Percentiles rank a stretch among this genome's conserved stretches.
phyloP scores from a whole-genome alignment of 1,140 invertebrate genomes.

The Meloidogyne chitwoodi region DNA sequence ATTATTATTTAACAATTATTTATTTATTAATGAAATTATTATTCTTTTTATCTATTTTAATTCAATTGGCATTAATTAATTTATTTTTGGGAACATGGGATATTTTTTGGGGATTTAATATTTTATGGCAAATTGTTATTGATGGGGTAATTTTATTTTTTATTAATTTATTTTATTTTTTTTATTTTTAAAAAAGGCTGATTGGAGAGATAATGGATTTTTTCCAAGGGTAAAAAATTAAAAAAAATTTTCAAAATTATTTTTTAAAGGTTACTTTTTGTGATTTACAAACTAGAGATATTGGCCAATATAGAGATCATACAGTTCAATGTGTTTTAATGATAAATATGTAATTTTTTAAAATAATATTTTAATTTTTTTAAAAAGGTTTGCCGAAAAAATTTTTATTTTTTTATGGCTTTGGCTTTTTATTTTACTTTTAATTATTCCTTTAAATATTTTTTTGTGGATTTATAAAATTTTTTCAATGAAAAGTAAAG shows the following conservation, averaged over 20 bases:
- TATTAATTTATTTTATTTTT: neutral
- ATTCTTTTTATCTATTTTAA: conserved; percentile 21
- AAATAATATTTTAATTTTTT: neutral
- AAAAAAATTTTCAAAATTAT: neutral
- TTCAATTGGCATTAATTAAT: conserved; percentile 42
- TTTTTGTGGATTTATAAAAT: conserved; percentile 33
- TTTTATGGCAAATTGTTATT: conserved; percentile 30
- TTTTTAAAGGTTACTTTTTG: conserved; percentile 43
- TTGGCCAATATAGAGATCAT: conserved; percentile 42
- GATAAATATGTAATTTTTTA: conserved; percentile 33
- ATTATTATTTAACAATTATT: conserved; percentile 40
- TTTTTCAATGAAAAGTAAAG: conserved; percentile 34
- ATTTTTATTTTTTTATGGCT: conserved; percentile 48
- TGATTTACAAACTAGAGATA: conserved; percentile 41
- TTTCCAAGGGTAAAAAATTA: conserved; percentile 33
- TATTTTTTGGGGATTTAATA: conserved; percentile 35
- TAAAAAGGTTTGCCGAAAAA: conserved; percentile 43
- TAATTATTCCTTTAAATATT: conserved; percentile 30
- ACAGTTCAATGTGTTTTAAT: conserved; percentile 48
- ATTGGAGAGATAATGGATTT: conserved; percentile 43
- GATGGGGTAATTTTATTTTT: conserved; percentile 11
- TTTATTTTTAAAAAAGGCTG: neutral
- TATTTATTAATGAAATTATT: conserved; percentile 46
- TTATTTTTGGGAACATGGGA: conserved; percentile 33
- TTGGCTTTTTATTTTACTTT: conserved; percentile 39